Conservation (phyloP, 2,113 vertebrate species). For the Heteronetta atricapilla region DNA sequence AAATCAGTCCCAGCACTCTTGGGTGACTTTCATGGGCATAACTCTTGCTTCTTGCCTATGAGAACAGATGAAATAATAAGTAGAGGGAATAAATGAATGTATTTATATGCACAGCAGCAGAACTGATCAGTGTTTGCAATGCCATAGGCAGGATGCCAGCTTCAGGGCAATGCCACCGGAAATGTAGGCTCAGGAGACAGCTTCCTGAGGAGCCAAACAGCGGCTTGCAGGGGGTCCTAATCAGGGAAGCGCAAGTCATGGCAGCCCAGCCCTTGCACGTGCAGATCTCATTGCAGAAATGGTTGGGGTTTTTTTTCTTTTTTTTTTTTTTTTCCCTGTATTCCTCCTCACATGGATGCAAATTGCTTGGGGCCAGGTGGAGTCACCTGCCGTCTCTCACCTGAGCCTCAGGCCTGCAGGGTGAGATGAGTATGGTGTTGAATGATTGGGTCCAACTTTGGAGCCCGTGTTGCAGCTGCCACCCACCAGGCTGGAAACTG, state of each 20-base stretch:
- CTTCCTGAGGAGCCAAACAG: not conserved
- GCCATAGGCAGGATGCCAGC: not conserved
- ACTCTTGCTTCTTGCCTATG: not conserved
- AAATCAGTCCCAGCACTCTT: not conserved
- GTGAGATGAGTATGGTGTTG: not conserved
- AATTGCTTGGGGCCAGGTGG: not conserved
- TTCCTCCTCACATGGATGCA: not conserved
- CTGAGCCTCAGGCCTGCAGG: not conserved
- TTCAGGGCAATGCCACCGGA: not conserved
- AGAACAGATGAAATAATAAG: not conserved
- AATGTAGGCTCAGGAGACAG: not conserved
- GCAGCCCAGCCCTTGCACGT: not conserved
- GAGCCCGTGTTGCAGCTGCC: not conserved
- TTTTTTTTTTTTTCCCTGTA: not conserved
- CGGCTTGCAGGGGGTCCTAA: too few relatives aligned
- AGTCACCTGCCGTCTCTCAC: not conserved
- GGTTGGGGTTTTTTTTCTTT: not conserved
- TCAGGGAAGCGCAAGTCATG: rapidly evolving
- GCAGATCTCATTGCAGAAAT: not conserved
- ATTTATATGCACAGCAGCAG: not conserved
- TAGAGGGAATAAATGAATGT: not conserved
- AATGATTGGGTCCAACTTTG: not conserved
- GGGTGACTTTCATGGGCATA: rapidly evolving
- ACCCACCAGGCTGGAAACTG: not conserved
- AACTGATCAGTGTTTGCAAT: not conserved